Evolutionary conservation across 2,888 invertebrate species (phyloP), one percentile per base, ranked within the genome.

Genomic region (Mycalesis mineus): DNA sequence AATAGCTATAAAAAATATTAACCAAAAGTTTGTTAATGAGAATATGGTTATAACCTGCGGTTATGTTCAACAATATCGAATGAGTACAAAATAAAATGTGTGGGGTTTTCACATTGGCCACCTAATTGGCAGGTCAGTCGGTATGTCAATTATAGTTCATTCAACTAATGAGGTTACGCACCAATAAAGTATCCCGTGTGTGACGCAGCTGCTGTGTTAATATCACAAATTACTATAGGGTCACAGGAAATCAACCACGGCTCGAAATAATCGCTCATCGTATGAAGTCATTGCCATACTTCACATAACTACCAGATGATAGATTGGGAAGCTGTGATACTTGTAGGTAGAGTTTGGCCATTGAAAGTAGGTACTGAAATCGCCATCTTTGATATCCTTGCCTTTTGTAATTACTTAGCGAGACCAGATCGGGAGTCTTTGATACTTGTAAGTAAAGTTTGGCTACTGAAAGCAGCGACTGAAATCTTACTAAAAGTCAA

Each of bases 121-220:
- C 78, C 76, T 87, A 88, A 88, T 88, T 88, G 87, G 73, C 73
- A 78, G 88, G 88, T 88, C 88, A 88, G 85, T 83, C 88, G 78
- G 84, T 81, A 82, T 84, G 88, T 88, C 88, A 88, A 88, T 85
- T 88, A 80, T 76, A 81, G 84, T 85, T 80, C 83, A 74, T 86
- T 83, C 84, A 78, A 81, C 82, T 84, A 83, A 87, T 81, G 80
- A 80, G 82, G 83, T 80, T 83, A 84, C 81, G 80, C 68, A 68
- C 65, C 68, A 71, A 70, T 71, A 68, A 68, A 68, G 63, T 69
- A 65, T 62, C 60, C 66, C 62, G 57, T 61, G 61, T 62, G 62
- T 68, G 69, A 69, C 65, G 67, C 64, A 56, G 45, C 48, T 55
- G 60, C 36, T 48, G 57, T 62, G 54, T 62, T 59, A 59, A 62